Evolutionary conservation across 2,888 invertebrate species (phyloP), one percentile per base, ranked within the genome.

Genomic region (Lepeophtheirus nordmannii): DNA sequence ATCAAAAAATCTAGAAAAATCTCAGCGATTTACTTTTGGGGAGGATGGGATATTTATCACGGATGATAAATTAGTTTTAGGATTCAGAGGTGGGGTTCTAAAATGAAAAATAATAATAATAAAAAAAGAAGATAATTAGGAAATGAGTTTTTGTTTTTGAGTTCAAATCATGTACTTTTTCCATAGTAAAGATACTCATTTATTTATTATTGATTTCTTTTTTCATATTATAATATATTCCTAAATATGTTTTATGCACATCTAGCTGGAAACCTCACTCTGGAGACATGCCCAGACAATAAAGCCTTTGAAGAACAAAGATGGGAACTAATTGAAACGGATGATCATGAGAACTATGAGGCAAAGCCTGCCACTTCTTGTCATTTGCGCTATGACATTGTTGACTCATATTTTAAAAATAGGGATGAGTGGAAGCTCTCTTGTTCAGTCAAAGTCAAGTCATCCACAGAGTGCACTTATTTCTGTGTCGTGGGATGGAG

Each of bases 311-410:
- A 58, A 8, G 58, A 58, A 30, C 58, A 23, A 22, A n/a, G 23
- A 58, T 58, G 58, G 58, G 23, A 58, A 22, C 23, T 58, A 3
- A 58, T 58, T 23, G 58, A 58, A 22, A 30, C 58, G 14, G 23
- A 58, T 23, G 53, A 46, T 8, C 53, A 46, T 46, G 53, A 46
- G 17, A 46, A 46, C 53, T 46, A 46, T 8, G 20, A 30, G 38
- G 46, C 64, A 20, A 64, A 46, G 30, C 64, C 64, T 9, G 64
- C 64, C n/a, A 64, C 64, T 14, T 64, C 64, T 37, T 64, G 64
- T 37, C 64, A 64, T 37, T 37, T 64, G 30, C 41, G 22, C 46
- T 64, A 64, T 37, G 61, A 17, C 22, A 14, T 56, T 67, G 61
- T 39, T 23, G 39, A 38, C 60, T n/a, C 61, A 41, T 22, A 38